phyloP scores from a whole-genome alignment of 2,888 invertebrate species.

The Pollenia labialis region DNA sequence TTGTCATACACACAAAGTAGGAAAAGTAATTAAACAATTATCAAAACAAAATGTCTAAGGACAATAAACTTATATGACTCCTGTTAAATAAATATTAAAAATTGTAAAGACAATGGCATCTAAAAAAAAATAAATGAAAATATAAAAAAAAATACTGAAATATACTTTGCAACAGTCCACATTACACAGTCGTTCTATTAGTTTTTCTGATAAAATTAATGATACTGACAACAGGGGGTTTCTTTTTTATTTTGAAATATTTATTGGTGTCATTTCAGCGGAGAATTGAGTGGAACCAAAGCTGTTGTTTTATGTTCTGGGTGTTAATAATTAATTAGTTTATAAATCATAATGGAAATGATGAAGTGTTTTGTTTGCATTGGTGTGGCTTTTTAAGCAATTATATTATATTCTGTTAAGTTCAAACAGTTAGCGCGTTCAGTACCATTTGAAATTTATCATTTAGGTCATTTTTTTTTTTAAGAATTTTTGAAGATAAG shows the following conservation, averaged over 20 bases:
- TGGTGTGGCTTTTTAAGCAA: too few species aligned
- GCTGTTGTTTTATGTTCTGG: conserved; percentile 8
- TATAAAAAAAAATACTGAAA: too few species aligned
- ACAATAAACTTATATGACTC: conserved; percentile 42
- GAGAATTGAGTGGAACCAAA: neutral
- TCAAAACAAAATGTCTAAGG: conserved; percentile 47
- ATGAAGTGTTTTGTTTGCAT: too few species aligned
- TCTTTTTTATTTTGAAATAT: conserved; percentile 37
- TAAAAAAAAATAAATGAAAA: too few species aligned
- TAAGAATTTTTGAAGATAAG: neutral
- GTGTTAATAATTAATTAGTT: conserved; percentile 40
- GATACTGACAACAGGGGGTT: conserved; percentile 3
- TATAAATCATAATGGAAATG: conserved; percentile 33
- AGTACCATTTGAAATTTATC: neutral
- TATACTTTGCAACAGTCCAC: neutral
- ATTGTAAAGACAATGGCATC: conserved; percentile 2
- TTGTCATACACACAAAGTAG: neutral
- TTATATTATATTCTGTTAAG: neutral
- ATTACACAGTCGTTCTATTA: conserved; percentile 28
- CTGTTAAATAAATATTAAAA: conserved; percentile 31
- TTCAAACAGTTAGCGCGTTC: conserved; percentile 1
- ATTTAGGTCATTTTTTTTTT: neutral
- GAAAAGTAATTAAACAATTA: conserved; percentile 66
- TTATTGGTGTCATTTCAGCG: conserved; percentile 23
- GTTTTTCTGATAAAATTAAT: conserved; percentile 28